Evolutionary conservation across 2,797 vertebrate species (phyloP), one percentile per base, ranked within the genome.

Genomic region (Platyrinchus mystaceus): DNA sequence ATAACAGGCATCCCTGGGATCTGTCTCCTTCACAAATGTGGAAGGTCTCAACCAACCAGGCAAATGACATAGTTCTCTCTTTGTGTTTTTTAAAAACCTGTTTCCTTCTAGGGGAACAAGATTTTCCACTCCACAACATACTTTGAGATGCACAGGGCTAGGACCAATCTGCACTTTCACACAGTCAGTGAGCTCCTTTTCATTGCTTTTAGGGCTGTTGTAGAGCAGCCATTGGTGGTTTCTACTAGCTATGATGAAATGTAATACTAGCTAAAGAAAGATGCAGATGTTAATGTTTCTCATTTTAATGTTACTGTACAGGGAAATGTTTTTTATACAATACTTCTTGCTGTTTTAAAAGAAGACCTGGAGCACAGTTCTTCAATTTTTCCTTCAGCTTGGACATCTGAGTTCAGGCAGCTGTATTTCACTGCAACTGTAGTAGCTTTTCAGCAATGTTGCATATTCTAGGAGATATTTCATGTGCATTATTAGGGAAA

Each of bases 381-480:
- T 53, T 69, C 63, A 30, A 0, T 60, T 82, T 91, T 83, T 60
- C 46, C 69, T 90, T 87, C 62, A 75, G 39, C 50, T 89, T 90
- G 43, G 39, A 24, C 77, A 49, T 67, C 52, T 28, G 16, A 78
- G 75, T 90, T 70, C 49, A 82, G 49, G 37, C 69, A 93, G 60
- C 59, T 93, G 69, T 81, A 84, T 77, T 94, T 91, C 47, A 78
- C 56, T 87, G 63, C 58, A 75, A 18, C 56, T 63, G 5, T 47
- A 55, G 82, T 95, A 78, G 41, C 84, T 96, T 87, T 91, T 90
- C 77, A 91, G 75, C 69, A 70, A 2, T 67, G 34, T 59, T 87
- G 41, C 26, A 16, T 78, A 37, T 82, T 64, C 46, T 30, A n/a
- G 37, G 53, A 58, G 30, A 14, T 76, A 24, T 52, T 88, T 76